These are phyloP conservation scores for Mythimna pallens DNA, from an alignment of 2,888 invertebrate genomes.

Conservation along the genomic window DNA sequence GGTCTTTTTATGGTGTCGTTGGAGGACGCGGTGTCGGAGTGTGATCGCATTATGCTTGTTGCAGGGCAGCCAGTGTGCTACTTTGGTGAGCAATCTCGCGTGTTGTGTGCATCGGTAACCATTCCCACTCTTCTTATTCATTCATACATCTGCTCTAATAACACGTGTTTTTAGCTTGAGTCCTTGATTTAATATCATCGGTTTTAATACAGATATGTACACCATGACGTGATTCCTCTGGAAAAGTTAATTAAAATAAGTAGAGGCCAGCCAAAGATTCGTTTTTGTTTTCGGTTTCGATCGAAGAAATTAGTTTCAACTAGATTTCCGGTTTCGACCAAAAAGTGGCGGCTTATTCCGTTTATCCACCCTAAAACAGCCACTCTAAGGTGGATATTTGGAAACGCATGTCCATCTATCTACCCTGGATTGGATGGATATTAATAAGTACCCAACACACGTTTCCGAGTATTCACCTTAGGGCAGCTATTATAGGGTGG, in stretches of 20 bases:
- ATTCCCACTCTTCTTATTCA: conserved; percentile 94
- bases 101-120: conserved; percentile 98
- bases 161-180: conserved; percentile 82
- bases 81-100: conserved; percentile 98
- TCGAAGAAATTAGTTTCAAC: too few relatives aligned
- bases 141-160: conserved; percentile 87
- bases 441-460: too few relatives aligned
- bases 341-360: too few relatives aligned
- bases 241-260: background rate
- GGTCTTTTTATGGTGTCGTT: conserved; percentile 5
- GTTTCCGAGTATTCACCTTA: too few relatives aligned
- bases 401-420: too few relatives aligned
- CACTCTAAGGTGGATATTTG: too few relatives aligned
- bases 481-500: too few relatives aligned
- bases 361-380: too few relatives aligned
- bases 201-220: conserved; percentile 26
- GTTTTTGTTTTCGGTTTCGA: too few relatives aligned
- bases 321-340: too few relatives aligned
- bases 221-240: conserved; percentile 26
- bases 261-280: too few relatives aligned
- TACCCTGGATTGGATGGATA: too few relatives aligned
- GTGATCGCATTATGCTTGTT: conserved; percentile 89
- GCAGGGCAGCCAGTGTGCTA: conserved; percentile 98
- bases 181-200: conserved; percentile 74
- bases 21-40: conserved; percentile 70